Evolutionary conservation across 2,797 vertebrate genomes (phyloP).

Genomic region (Heteromormyrus szaboi): DNA sequence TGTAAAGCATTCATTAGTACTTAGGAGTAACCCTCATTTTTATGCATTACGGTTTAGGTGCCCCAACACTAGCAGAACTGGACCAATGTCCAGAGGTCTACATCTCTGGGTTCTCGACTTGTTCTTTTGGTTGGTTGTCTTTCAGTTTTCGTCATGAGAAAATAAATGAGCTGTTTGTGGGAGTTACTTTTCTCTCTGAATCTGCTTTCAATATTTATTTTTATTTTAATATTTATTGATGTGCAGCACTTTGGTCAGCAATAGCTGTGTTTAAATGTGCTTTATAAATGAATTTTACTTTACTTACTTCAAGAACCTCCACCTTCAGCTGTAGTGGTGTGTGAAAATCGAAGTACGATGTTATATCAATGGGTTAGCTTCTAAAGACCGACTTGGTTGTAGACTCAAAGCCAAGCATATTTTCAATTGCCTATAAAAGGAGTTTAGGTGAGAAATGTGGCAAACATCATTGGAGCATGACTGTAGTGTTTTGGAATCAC

Average conservation of each 20-base stretch:
- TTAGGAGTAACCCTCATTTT: not conserved
- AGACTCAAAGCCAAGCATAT: not conserved
- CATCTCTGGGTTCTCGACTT: not conserved
- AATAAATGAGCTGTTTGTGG: not conserved
- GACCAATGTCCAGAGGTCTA: not conserved
- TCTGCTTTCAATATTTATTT: no score
- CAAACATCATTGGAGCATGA: not conserved
- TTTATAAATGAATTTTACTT: no score
- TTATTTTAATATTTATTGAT: no score
- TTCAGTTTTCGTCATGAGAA: not conserved
- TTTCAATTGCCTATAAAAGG: not conserved
- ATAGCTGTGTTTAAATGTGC: no score
- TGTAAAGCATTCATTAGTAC: not conserved
- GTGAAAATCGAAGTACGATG: not conserved
- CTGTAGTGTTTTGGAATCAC: not conserved
- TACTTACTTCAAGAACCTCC: not conserved
- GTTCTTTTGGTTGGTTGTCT: not conserved
- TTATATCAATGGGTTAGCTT: not conserved
- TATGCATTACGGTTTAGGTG: not conserved
- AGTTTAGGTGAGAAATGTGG: not conserved
- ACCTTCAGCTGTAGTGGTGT: not conserved
- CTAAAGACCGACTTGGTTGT: not conserved
- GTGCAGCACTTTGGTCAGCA: no score
- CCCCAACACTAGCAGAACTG: not conserved
- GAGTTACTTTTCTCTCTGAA: not conserved